A percentile compares a stretch with the other conserved stretches of the same genome.
Evolutionary conservation across 2,888 invertebrate genomes (phyloP).

Genomic region (Phlogophora meticulosa): DNA sequence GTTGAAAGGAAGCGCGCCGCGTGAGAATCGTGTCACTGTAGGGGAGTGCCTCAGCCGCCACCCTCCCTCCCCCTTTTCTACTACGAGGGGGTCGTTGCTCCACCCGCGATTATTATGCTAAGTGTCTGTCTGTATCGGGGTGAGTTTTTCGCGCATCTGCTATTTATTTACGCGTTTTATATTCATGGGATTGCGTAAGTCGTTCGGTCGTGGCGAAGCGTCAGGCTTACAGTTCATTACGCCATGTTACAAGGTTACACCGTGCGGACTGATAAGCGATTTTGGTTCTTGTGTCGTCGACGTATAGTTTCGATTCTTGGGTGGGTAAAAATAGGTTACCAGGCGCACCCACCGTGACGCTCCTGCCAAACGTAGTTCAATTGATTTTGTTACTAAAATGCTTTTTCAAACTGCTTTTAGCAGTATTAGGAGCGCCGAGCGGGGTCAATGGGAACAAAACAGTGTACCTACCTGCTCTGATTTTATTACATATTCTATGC

Average conservation of each 20-base stretch:
- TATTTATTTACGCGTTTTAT: conserved; percentile 91
- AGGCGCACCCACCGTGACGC: conserved; percentile 83
- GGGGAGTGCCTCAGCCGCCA: conserved; percentile 73
- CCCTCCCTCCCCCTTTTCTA: conserved; percentile 33
- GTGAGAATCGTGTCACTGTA: conserved; percentile 90
- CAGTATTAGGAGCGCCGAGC: conserved; percentile 48
- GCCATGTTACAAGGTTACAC: conserved; percentile 76
- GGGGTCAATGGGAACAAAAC: conserved; percentile 33
- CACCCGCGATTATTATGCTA: conserved; percentile 90
- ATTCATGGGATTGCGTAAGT: conserved; percentile 88
- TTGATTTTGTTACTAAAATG: conserved; percentile 82
- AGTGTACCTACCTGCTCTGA: conserved; percentile 29
- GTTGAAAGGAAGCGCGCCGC: conserved; percentile 87
- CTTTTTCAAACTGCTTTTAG: conserved; percentile 72
- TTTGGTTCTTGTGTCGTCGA: conserved; percentile 68
- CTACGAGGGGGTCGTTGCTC: conserved; percentile 54
- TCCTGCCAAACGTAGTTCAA: conserved; percentile 80
- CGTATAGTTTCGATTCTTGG: conserved; percentile 60
- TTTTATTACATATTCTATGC: conserved; percentile 16
- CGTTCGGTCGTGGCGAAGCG: conserved; percentile 82
- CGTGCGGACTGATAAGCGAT: conserved; percentile 66
- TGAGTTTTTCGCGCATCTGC: conserved; percentile 91
- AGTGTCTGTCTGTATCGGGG: conserved; percentile 88
- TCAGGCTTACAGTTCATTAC: conserved; percentile 88
- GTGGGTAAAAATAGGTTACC: conserved; percentile 74